Evolutionary conservation across 2,113 vertebrate species (phyloP), one percentile per base, ranked within the genome.

Genomic region (Rhabdomys dilectus): DNA sequence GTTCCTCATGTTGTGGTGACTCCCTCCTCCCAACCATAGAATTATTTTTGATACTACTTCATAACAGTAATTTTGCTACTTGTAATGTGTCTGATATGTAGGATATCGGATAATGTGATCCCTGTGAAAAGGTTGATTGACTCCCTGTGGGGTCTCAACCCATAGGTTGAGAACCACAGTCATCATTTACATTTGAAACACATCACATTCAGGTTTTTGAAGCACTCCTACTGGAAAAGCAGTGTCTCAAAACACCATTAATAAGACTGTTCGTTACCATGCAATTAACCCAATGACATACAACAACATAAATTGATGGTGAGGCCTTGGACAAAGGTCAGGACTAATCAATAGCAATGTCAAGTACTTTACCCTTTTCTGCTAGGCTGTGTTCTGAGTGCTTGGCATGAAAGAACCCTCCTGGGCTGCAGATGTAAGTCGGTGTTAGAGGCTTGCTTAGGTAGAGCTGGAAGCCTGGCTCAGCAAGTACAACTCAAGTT

Each of bases 151-250:
- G 51, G 48, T 53, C 31, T 21, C 5, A 0, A 24, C 36, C 78
- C 22, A 58, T 36, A 82, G 36, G 17, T 58, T 58, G 78, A 81
- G 53, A n/a, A n/a, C 36, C 34, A 58, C 36, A 24, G 51, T 60
- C 39, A 66, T 73, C 36, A 78, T 78, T 84, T 94, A 19, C 66
- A 39, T 48, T 90, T 96, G 64, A 88, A 91, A 88, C 77, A 31
- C 7, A 34, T 91, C 45, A 58, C 34, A 7, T n/a, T 24, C 16
- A 66, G 34, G 26, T 60, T 48, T 51, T 66, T 78, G 31, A 88
- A 62, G 3, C 78, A 7, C 80, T 34, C 62, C 89, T 88, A 58
- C 29, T 92, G 45, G 42, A 88, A 97, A 95, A 93, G 91, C 26
- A 62, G 12, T 84, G 51, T 91, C 85, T 39, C 88, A 60, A 90